Conservation (phyloP, 2,797 vertebrate species). For the Darevskia nairensis region DNA sequence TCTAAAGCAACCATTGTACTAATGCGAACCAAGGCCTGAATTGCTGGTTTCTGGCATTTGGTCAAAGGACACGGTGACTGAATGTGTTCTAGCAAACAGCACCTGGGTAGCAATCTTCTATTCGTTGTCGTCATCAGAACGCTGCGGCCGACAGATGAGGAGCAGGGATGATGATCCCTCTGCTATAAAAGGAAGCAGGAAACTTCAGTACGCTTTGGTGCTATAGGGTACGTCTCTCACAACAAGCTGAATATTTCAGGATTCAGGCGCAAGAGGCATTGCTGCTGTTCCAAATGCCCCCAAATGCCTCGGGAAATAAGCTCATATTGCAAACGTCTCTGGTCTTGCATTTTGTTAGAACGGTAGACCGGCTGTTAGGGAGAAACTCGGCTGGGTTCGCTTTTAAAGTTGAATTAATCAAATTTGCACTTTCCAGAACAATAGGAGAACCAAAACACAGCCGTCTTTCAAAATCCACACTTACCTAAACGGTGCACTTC, state of each 20-base stretch:
- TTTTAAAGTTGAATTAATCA: too few relatives aligned
- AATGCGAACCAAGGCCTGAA: neutral
- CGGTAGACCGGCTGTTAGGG: neutral
- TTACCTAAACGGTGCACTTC: too few relatives aligned
- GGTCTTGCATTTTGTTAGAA: neutral
- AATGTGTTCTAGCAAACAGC: rapidly evolving
- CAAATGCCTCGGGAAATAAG: too few relatives aligned
- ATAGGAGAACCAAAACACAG: too few relatives aligned
- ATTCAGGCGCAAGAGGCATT: neutral
- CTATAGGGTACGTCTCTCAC: neutral
- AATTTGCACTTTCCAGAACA: too few relatives aligned
- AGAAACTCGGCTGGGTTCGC: too few relatives aligned
- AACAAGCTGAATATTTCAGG: neutral
- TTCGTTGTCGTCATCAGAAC: neutral
- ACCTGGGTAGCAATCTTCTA: rapidly evolving
- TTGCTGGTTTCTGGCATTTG: neutral
- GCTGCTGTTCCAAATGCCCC: neutral
- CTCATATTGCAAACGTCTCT: constrained; percentile 2
- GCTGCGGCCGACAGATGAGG: rapidly evolving
- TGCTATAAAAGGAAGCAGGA: constrained; percentile 8
- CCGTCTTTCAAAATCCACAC: too few relatives aligned
- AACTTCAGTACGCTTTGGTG: neutral
- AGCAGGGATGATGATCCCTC: neutral
- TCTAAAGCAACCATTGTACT: constrained; percentile 60
- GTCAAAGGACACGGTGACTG: neutral